These are phyloP conservation scores for Catocala sponsa DNA, from an alignment of 2,888 invertebrate species.

Conservation along the genomic window DNA sequence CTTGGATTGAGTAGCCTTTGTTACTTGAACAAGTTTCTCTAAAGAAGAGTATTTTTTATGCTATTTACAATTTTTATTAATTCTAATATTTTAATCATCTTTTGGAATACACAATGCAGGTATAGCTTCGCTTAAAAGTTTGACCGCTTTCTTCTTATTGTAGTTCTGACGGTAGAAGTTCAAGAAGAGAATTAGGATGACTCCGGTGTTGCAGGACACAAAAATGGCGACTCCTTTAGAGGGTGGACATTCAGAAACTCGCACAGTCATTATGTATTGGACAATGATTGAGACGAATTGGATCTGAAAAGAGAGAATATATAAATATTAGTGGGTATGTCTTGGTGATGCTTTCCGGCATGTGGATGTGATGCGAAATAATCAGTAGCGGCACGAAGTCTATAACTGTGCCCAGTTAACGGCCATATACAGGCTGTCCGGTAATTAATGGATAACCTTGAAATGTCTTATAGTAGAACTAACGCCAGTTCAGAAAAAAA, in stretches of 20 bases:
- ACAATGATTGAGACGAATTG: conserved; percentile 90
- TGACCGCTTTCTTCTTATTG: conserved; percentile 48
- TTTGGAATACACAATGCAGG: conserved; percentile 43
- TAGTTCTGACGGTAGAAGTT: conserved; percentile 89
- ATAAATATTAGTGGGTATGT: background rate
- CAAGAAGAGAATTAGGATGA: conserved; percentile 89
- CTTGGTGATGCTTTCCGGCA: too few relatives aligned
- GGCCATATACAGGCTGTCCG: too few relatives aligned
- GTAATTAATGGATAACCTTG: too few relatives aligned
- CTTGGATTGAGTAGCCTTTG: too few relatives aligned
- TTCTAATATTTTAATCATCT: conserved; percentile 30
- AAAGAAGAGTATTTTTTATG: too few relatives aligned
- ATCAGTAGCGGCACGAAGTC: too few relatives aligned
- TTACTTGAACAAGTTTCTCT: too few relatives aligned
- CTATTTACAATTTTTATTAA: conserved; percentile 1
- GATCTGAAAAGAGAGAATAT: conserved; percentile 75
- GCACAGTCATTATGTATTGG: conserved; percentile 83
- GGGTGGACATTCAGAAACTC: conserved; percentile 88
- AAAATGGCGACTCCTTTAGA: conserved; percentile 87
- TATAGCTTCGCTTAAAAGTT: conserved; percentile 9
- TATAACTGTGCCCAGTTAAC: too few relatives aligned
- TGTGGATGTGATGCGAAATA: too few relatives aligned
- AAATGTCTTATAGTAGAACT: too few relatives aligned
- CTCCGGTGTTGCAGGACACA: conserved; percentile 85
- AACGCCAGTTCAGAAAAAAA: too few relatives aligned